Percentiles rank a stretch among this genome's conserved stretches.
phyloP scores from a whole-genome alignment of 2,888 invertebrate genomes.

The Physocephala rufipes region DNA sequence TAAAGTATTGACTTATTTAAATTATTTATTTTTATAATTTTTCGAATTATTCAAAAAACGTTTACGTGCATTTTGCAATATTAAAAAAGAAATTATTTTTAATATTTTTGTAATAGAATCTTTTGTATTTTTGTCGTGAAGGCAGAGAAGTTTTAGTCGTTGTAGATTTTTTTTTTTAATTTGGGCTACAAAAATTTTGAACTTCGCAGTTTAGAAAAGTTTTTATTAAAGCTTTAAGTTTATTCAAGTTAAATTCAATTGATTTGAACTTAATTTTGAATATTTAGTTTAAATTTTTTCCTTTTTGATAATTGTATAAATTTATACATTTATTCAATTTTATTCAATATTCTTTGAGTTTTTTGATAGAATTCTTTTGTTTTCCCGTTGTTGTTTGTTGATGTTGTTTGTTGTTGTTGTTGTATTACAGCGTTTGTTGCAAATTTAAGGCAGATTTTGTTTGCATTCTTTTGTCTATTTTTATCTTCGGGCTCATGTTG shows the following conservation, averaged over 20 bases:
- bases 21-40: too few species aligned
- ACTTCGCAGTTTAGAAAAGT: conserved; percentile 24
- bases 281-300: conserved; percentile 26
- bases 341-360: conserved; percentile 1
- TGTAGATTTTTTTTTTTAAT: not conserved
- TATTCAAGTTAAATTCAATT: conserved; percentile 26
- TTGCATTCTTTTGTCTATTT: too few species aligned
- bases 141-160: not conserved
- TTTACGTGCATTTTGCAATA: too few species aligned
- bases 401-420: not conserved
- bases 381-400: conserved; percentile 5
- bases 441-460: too few species aligned
- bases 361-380: not conserved
- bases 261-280: conserved; percentile 7
- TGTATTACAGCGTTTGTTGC: not conserved
- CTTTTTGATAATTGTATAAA: conserved; percentile 3
- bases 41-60: too few species aligned
- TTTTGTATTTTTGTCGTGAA: not conserved
- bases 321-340: conserved; percentile 12
- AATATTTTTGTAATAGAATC: not conserved
- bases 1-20: too few species aligned
- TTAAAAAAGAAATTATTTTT: not conserved
- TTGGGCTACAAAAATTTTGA: conserved; percentile 14
- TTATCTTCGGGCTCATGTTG: too few species aligned
- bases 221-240: conserved; percentile 28